Conservation (phyloP, 1,140 invertebrate genomes). For the Matsumurasca onukii region DNA sequence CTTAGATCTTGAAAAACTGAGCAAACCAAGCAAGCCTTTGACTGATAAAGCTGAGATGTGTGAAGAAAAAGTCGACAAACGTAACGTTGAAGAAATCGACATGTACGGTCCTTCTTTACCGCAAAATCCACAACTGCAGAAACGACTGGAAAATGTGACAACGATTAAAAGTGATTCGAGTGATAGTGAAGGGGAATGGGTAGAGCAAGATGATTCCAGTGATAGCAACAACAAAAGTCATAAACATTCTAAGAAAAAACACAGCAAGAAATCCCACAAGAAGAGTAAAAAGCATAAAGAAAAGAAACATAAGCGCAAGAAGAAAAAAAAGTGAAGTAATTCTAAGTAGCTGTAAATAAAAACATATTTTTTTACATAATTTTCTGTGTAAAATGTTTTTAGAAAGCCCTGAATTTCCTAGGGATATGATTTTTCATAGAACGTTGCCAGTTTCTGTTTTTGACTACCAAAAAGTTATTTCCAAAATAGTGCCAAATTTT, state of each 20-base stretch:
- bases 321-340: constrained; percentile 47
- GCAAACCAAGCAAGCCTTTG: background rate
- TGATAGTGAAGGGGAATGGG: constrained; percentile 46
- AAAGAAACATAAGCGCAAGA: constrained; percentile 38
- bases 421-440: too few relatives aligned
- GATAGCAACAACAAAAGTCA: constrained; percentile 51
- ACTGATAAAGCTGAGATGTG: background rate
- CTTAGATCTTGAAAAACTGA: constrained; percentile 59
- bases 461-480: too few relatives aligned
- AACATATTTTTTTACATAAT: too few relatives aligned
- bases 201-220: constrained; percentile 47
- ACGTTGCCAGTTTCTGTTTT: too few relatives aligned
- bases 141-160: constrained; percentile 37
- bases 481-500: too few relatives aligned
- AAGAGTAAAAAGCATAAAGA: constrained; percentile 47
- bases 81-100: constrained; percentile 5
- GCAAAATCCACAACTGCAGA: constrained; percentile 41
- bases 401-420: too few relatives aligned
- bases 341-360: too few relatives aligned
- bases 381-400: too few relatives aligned
- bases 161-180: constrained; percentile 37
- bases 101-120: constrained; percentile 31
- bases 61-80: constrained; percentile 31
- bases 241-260: constrained; percentile 50
- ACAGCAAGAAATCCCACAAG: constrained; percentile 37